Conservation (phyloP, 1,140 invertebrate genomes). For the Arctopsyche grandis region DNA sequence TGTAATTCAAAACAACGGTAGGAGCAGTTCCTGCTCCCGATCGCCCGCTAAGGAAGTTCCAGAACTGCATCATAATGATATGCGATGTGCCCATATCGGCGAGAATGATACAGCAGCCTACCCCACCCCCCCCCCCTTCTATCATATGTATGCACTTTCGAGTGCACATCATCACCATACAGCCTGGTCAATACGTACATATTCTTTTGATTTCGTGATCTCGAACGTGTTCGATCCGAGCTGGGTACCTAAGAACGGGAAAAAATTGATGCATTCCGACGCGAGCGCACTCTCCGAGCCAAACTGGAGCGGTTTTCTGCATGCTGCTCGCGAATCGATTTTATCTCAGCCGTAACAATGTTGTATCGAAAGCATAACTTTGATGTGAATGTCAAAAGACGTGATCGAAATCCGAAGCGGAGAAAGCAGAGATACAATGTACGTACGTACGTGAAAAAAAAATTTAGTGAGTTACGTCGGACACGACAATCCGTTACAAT, state of each 20-base stretch:
- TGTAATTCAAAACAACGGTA: conserved; percentile 39
- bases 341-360: neutral
- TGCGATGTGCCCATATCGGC: conserved; percentile 31
- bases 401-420: no score
- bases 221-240: no score
- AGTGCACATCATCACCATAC: neutral
- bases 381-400: no score
- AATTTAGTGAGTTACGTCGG: no score
- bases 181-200: neutral
- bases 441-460: no score
- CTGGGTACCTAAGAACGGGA: neutral
- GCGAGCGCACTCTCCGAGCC: neutral
- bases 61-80: conserved; percentile 34
- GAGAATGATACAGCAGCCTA: neutral
- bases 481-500: no score
- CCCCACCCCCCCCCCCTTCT: neutral
- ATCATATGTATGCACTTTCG: neutral
- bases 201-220: neutral
- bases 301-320: neutral
- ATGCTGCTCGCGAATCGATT: neutral
- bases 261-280: neutral
- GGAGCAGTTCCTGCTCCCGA: conserved; percentile 24
- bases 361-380: no score
- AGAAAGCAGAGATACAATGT: no score
- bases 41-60: conserved; percentile 17